Evolutionary conservation across 2,888 invertebrate species (phyloP).

Genomic region (Xestia rhomboidea): DNA sequence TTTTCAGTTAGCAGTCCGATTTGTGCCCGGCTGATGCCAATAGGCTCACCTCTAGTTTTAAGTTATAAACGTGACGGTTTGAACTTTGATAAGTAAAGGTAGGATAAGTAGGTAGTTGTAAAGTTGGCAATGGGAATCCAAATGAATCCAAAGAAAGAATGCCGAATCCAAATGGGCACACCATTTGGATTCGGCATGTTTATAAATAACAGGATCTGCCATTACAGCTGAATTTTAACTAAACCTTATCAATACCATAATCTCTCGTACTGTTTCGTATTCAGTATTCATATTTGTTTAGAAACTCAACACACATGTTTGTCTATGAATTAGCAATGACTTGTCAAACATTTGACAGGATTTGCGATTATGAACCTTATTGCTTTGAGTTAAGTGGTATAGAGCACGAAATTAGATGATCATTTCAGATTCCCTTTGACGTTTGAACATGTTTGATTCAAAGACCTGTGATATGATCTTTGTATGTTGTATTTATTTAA

Average conservation of each 20-base stretch:
- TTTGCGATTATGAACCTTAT: slow-evolving; percentile 22
- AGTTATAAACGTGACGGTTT: no score
- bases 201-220: neutral
- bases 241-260: slow-evolving; percentile 36
- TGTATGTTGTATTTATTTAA: slow-evolving; percentile 46
- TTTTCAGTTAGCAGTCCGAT: neutral
- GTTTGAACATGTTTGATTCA: slow-evolving; percentile 52
- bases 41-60: no score
- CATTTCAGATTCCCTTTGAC: slow-evolving; percentile 60
- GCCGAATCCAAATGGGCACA: neutral
- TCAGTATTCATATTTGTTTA: slow-evolving; percentile 60
- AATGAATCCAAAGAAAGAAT: no score
- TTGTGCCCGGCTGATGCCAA: no score
- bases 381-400: slow-evolving; percentile 7
- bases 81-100: no score
- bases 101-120: no score
- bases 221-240: neutral
- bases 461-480: slow-evolving; percentile 62
- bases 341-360: slow-evolving; percentile 23
- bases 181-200: neutral
- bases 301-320: slow-evolving; percentile 54
- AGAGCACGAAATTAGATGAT: neutral
- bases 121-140: no score
- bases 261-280: slow-evolving; percentile 41
- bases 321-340: slow-evolving; percentile 65